A percentile compares a stretch with the other conserved stretches of the same genome.
Conservation (phyloP, 1,140 invertebrate genomes). For the Probaryconus sp. region DNA sequence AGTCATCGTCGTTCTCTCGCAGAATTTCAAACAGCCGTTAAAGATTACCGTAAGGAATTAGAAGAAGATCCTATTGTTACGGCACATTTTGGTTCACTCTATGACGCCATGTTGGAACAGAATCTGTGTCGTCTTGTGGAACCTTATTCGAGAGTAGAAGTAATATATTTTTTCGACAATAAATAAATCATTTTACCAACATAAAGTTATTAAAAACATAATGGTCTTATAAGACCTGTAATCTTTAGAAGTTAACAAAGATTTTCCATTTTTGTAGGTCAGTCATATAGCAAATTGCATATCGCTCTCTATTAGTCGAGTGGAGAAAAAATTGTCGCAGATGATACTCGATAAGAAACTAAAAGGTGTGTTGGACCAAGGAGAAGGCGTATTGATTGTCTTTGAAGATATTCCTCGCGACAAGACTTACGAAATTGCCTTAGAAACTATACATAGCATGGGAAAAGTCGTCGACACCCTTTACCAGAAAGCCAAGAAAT, state of each 20-base stretch:
- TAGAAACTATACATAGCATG: conserved; percentile 99
- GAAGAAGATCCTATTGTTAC: conserved; percentile 97
- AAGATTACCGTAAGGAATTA: conserved; percentile 92
- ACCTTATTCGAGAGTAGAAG: conserved; percentile 98
- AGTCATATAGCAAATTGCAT: conserved; percentile 91
- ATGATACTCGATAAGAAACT: conserved; percentile 99
- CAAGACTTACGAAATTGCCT: conserved; percentile 97
- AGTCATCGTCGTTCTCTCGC: conserved; percentile 97
- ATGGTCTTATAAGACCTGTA: neutral
- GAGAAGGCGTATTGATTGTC: conserved; percentile 97
- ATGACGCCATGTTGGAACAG: conserved; percentile 99
- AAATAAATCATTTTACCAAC: no score
- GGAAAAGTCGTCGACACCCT: conserved; percentile 99
- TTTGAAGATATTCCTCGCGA: conserved; percentile 97
- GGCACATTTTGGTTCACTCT: conserved; percentile 96
- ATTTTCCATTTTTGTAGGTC: conserved; percentile 78
- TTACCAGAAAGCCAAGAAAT: conserved; percentile 98
- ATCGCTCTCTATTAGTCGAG: conserved; percentile 91
- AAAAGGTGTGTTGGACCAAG: conserved; percentile 97
- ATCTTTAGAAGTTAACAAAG: conserved; percentile 6
- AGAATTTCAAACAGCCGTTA: conserved; percentile 94
- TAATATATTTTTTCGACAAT: no score
- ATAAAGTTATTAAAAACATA: no score
- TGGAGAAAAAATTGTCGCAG: conserved; percentile 99
- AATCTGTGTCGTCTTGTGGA: conserved; percentile 99